phyloP scores from a whole-genome alignment of 2,113 vertebrate species.

The Prionailurus bengalensis region DNA sequence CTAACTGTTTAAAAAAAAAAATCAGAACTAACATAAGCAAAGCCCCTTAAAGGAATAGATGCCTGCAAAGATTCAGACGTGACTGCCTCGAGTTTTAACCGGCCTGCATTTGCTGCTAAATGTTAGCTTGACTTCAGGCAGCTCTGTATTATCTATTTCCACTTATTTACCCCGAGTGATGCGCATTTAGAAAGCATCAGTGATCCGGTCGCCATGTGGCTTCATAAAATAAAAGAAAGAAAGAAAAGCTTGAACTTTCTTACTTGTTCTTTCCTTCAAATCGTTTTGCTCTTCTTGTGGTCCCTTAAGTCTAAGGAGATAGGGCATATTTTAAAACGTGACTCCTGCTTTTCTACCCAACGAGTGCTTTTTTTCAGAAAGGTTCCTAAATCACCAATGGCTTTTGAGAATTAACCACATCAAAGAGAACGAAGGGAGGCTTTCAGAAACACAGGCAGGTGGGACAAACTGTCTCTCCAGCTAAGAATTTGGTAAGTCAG shows the following conservation, averaged over 20 bases:
- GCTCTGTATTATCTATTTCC: constrained; percentile 73
- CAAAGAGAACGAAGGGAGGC: not conserved
- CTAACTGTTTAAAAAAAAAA: constrained; percentile 73
- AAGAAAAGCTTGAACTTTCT: constrained; percentile 45
- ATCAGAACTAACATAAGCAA: constrained; percentile 78
- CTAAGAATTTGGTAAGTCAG: not conserved
- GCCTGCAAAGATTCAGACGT: constrained; percentile 51
- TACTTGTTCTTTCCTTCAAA: not conserved
- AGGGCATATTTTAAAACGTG: not conserved
- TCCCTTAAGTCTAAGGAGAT: not conserved
- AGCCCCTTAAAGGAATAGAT: constrained; percentile 63
- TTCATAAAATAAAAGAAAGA: constrained; percentile 56
- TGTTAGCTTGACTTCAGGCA: constrained; percentile 73
- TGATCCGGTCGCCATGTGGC: constrained; percentile 80
- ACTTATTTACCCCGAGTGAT: constrained; percentile 59
- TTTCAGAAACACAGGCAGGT: not conserved
- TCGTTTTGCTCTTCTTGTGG: not conserved
- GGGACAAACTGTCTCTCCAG: not conserved
- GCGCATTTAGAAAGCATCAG: constrained; percentile 85
- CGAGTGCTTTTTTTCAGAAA: not conserved
- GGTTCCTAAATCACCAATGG: not conserved
- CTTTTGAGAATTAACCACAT: not conserved
- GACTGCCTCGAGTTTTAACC: constrained; percentile 49
- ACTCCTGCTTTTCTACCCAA: not conserved
- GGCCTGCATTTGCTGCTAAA: constrained; percentile 78